Percentiles rank a stretch among this genome's conserved stretches.
Evolutionary conservation across 2,797 vertebrate species (phyloP).

Genomic region (Streptopelia turtur): DNA sequence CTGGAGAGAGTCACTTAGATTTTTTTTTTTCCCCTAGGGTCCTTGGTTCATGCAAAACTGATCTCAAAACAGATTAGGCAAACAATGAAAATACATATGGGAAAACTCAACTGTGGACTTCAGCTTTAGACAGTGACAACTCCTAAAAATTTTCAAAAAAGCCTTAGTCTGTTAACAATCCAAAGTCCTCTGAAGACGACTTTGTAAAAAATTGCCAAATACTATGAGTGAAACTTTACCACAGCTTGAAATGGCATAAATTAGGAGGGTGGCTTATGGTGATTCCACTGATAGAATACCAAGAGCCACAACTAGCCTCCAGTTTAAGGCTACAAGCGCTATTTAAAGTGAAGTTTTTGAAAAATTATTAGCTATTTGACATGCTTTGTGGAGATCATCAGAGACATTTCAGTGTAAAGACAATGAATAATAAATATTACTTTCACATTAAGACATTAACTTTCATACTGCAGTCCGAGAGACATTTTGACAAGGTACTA

Average conservation of each 20-base stretch:
- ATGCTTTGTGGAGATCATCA: slow-evolving; percentile 32
- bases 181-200: not conserved
- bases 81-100: slow-evolving; percentile 52
- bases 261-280: not conserved
- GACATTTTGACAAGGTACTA: not conserved
- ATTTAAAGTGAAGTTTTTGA: not conserved
- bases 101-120: slow-evolving; percentile 23
- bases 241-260: slow-evolving; percentile 1
- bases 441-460: slow-evolving; percentile 1
- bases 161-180: slow-evolving; percentile 18
- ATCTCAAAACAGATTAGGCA: slow-evolving; percentile 45
- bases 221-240: not conserved
- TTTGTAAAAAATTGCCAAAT: not conserved
- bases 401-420: not conserved
- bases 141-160: not conserved
- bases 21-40: not conserved
- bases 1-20: not conserved
- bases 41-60: slow-evolving; percentile 8
- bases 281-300: not conserved
- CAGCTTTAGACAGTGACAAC: slow-evolving; percentile 38
- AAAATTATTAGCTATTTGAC: not conserved
- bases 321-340: not conserved
- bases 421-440: slow-evolving; percentile 29
- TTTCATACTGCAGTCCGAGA: not conserved
- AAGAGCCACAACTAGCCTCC: not conserved